Conservation (phyloP, 2,888 invertebrate genomes). For the Polyommatus icarus region DNA sequence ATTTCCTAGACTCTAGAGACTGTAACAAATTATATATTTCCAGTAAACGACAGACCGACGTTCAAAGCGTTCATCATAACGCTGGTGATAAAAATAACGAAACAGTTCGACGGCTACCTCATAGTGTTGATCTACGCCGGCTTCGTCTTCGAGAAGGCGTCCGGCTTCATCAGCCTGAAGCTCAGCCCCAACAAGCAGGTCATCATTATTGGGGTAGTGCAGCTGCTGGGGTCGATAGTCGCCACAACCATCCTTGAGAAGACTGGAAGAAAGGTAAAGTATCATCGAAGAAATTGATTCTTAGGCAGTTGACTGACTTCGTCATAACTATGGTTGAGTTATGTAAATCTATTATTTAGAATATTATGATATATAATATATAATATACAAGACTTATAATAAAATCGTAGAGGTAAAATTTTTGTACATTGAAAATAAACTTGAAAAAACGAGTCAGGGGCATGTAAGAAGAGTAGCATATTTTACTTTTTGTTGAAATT, state of each 20-base stretch:
- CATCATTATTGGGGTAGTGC: constrained; percentile 68
- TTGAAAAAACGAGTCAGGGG: too few relatives aligned
- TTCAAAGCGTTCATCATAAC: constrained; percentile 72
- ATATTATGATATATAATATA: too few relatives aligned
- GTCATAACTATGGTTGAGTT: too few relatives aligned
- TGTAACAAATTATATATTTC: constrained; percentile 34
- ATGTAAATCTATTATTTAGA: too few relatives aligned
- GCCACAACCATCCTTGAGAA: constrained; percentile 70
- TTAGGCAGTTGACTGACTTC: too few relatives aligned
- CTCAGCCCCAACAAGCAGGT: constrained; percentile 72
- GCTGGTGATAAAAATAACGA: constrained; percentile 67
- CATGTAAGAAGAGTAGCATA: too few relatives aligned
- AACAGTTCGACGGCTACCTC: constrained; percentile 73
- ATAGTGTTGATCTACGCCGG: constrained; percentile 73
- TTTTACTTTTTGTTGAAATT: too few relatives aligned
- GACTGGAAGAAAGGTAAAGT: constrained; percentile 67
- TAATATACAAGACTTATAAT: too few relatives aligned
- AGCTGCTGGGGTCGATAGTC: constrained; percentile 62
- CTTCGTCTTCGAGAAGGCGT: constrained; percentile 64
- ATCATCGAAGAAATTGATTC: too few relatives aligned
- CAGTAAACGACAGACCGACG: constrained; percentile 67
- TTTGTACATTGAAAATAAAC: too few relatives aligned
- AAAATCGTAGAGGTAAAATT: too few relatives aligned
- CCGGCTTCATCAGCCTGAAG: constrained; percentile 57
- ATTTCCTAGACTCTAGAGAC: background rate